Base-by-base conservation (phyloP, 2,888 invertebrate species). In the Dichetophora obliterata region DNA sequence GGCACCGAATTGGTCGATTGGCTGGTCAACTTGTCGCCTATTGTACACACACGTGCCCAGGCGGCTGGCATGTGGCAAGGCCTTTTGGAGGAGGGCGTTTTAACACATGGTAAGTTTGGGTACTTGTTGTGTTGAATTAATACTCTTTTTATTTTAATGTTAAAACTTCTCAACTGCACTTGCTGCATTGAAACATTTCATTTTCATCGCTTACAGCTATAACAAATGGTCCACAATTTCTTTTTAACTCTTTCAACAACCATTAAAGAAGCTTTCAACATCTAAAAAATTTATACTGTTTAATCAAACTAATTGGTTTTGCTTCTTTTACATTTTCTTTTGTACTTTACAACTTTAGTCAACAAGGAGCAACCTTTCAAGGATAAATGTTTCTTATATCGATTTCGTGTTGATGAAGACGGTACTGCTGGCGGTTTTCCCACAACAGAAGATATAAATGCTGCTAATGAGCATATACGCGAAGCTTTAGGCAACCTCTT, bases 41-140 rank as follows among this genome's bases (percentile, higher is more conserved):
- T 91, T 81, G 92, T 93, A 16, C 93, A 93, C 83, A 91, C 91
- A 37, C 90, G 95, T 79, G 91, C 92, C 80, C 94, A 94, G 86
- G 94, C 94, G 71, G 92, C 93, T 69, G 95, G 94, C 79, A 95
- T 95, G 93, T 95, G 95, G 94, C 95, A 96, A 88, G 94, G 93
- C 0, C 89, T 95, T 74, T 90, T 95, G 57, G 95, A 95, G 87
- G 94, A 95, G 89, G 94, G 94, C 66, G 92, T 95, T 79, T 91
- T 96, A 80, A 91, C 92, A 72, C 94, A 95, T 88, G 94, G 95
- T 95, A 86, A 90, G 91, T 88, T 14, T 0, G 1, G 14, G 31
- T n/a, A 37, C 37, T 71, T 70, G 14, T n/a, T n/a, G 5, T 11
- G 16, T 27, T 9, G 3, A 54, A 3, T 31, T 4, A 31, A 22